These are phyloP conservation scores for Guaruba guarouba DNA, from an alignment of 2,113 vertebrate genomes.

Conservation along the genomic window DNA sequence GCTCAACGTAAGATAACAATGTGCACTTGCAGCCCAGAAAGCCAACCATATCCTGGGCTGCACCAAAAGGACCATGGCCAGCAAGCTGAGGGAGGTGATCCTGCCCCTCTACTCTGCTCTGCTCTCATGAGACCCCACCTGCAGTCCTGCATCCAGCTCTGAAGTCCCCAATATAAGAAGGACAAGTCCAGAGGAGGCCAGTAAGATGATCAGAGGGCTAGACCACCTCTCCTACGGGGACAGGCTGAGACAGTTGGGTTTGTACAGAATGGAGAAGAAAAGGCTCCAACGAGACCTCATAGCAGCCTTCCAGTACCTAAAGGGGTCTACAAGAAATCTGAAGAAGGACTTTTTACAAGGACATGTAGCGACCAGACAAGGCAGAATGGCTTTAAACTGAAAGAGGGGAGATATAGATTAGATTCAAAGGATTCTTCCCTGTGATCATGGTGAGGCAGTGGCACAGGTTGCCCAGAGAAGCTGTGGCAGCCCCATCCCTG, in stretches of 20 bases:
- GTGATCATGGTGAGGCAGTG: not conserved
- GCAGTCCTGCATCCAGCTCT: not conserved
- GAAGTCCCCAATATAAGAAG: not conserved
- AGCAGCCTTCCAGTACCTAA: not conserved
- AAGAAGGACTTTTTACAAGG: not conserved
- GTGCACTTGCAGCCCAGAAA: not conserved
- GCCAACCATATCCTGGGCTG: not conserved
- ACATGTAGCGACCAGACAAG: not conserved
- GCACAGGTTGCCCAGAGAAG: not conserved
- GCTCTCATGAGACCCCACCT: not conserved
- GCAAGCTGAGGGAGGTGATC: rapidly evolving
- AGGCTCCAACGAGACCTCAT: not conserved
- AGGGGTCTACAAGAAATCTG: not conserved
- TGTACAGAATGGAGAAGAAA: not conserved
- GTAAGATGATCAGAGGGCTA: not conserved
- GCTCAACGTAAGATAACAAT: not conserved
- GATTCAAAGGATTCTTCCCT: not conserved
- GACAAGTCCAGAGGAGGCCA: not conserved
- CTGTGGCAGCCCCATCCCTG: not conserved
- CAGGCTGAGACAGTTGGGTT: not conserved
- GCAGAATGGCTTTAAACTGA: not conserved
- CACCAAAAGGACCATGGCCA: rapidly evolving
- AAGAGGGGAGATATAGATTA: not conserved
- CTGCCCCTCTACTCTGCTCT: not conserved
- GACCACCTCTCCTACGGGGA: not conserved